phyloP scores from a whole-genome alignment of 1,140 invertebrate genomes.

The Drosophila rufa region DNA sequence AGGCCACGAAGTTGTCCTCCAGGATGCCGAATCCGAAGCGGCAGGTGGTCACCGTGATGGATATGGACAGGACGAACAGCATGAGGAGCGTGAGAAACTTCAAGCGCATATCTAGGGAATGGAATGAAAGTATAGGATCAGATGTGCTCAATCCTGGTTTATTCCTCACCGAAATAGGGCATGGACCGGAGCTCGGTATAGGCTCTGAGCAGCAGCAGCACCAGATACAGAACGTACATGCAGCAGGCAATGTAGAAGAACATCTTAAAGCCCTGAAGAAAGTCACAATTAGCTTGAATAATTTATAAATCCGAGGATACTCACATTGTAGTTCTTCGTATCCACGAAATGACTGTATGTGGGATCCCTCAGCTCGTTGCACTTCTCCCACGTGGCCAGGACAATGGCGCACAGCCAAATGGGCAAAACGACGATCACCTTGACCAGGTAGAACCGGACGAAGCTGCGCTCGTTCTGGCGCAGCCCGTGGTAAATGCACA shows the following conservation, averaged over 20 bases:
- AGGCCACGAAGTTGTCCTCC: conserved; percentile 97
- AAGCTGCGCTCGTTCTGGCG: conserved; percentile 96
- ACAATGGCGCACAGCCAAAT: conserved; percentile 95
- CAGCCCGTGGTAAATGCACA: conserved; percentile 94
- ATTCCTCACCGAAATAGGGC: conserved; percentile 96
- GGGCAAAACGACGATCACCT: conserved; percentile 94
- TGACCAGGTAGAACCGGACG: conserved; percentile 95
- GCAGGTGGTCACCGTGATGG: conserved; percentile 91
- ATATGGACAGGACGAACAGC: conserved; percentile 92
- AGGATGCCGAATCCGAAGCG: conserved; percentile 95
- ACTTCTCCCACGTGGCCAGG: conserved; percentile 95
- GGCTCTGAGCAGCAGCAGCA: conserved; percentile 93
- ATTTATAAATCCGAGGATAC: conserved; percentile 35
- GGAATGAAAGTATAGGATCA: neutral
- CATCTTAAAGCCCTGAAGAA: conserved; percentile 89
- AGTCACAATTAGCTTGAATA: too few species aligned
- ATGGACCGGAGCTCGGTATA: conserved; percentile 97
- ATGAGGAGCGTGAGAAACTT: conserved; percentile 96
- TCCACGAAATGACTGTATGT: conserved; percentile 96
- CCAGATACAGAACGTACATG: conserved; percentile 94
- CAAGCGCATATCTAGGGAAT: conserved; percentile 92
- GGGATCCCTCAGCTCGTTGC: conserved; percentile 95
- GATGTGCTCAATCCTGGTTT: neutral
- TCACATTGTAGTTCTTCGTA: conserved; percentile 95
- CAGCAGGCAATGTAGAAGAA: conserved; percentile 95